Evolutionary conservation across 2,888 invertebrate species (phyloP), one percentile per base, ranked within the genome.

Genomic region (Standfussiana lucernea): DNA sequence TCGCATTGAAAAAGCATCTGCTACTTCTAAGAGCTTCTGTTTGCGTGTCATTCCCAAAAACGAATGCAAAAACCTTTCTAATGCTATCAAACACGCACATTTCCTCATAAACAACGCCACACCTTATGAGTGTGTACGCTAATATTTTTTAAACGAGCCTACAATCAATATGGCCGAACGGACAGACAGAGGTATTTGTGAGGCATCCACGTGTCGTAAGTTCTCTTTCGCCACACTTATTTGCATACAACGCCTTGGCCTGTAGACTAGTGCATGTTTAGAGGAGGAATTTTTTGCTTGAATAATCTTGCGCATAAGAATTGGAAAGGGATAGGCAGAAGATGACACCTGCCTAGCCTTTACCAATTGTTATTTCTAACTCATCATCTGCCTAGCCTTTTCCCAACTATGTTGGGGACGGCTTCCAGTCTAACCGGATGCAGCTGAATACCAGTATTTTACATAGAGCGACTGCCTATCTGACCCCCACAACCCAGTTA

Each of bases 121-220:
- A 50, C 24, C 62, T 18, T 61, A 79, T 69, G 64, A 45, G 32
- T 72, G 67, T 67, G 62, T 67, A 10, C n/a, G 62, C 72, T 75
- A 80, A 75, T 84, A 77, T 78, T 84, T 83, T 86, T 83, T 73
- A 79, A 77, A 67, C 72, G 67, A 79, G 37, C 62, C 37, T 37
- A 68, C 80, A 83, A 79, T 83, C 76, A 80, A 82, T 85, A 82
- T 76, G 75, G n/a, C 77, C 61, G 72, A 65, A 72, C 77, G 47
- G 82, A 82, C 87, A 78, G 78, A 82, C 86, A 85, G 93, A 92
- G 91, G 92, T 95, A 95, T 95, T 96, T 96, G 95, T 90, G 95
- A 93, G 91, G 80, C 86, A 72, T 76, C 84, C 74, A 82, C 32
- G 80, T 90, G 88, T 93, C 92, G 91, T 95, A 94, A 93, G 91